Evolutionary conservation across 2,797 vertebrate genomes (phyloP).

Genomic region (Gephyroberyx darwinii): DNA sequence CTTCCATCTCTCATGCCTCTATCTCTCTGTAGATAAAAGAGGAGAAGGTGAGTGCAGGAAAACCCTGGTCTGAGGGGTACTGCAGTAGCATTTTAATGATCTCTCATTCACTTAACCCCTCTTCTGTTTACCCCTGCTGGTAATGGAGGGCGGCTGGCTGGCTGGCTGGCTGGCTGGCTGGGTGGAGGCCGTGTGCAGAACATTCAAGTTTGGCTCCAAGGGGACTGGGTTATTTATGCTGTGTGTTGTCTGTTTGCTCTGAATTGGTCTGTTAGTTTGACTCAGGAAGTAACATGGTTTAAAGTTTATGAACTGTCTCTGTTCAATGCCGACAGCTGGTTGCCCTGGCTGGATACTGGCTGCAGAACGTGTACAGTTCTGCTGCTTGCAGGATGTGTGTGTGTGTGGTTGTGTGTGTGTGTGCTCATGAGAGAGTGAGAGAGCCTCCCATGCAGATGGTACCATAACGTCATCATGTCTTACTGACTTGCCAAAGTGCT

Average conservation of each 20-base stretch:
- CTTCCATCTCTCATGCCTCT: background rate
- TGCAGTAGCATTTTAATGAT: background rate
- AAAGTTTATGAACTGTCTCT: constrained; percentile 7
- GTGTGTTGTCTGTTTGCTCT: background rate
- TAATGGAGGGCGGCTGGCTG: background rate
- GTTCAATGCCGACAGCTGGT: background rate
- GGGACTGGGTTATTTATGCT: background rate
- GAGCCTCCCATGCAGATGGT: constrained; percentile 30
- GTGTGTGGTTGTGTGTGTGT: constrained; percentile 7
- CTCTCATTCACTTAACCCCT: constrained; percentile 2
- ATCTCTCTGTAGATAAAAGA: constrained; percentile 8
- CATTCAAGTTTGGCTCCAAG: background rate
- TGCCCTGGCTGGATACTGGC: background rate
- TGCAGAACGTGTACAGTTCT: background rate
- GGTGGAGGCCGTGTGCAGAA: background rate
- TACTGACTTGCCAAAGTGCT: constrained; percentile 12
- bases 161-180: too few relatives aligned
- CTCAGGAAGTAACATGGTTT: background rate
- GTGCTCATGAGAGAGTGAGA: background rate
- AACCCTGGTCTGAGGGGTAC: background rate
- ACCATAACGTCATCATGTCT: constrained; percentile 47
- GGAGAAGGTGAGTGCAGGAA: background rate
- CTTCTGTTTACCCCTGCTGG: background rate
- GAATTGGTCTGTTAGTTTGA: constrained; percentile 2
- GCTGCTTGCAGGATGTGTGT: background rate